phyloP scores from a whole-genome alignment of 1,140 invertebrate genomes.

The Brachionus koreanus region DNA sequence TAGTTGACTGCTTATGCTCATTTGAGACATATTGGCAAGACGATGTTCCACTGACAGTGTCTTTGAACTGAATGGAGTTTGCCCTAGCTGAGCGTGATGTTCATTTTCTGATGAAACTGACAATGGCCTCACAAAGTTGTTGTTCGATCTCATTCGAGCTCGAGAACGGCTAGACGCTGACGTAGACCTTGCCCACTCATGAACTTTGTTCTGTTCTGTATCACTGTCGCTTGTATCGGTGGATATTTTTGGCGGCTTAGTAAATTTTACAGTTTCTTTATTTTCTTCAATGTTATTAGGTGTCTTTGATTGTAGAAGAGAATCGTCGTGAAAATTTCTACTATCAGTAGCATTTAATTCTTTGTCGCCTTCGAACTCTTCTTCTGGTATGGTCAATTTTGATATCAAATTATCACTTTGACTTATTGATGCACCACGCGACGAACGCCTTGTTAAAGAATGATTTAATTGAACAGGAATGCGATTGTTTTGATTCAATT shows the following conservation, averaged over 20 bases:
- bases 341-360: not conserved
- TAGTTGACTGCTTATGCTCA: constrained; percentile 29
- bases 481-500: not conserved
- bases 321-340: not conserved
- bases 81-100: not conserved
- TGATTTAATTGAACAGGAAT: not conserved
- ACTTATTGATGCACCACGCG: not conserved
- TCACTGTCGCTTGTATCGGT: constrained; percentile 13
- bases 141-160: not conserved
- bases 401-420: constrained; percentile 1
- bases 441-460: not conserved
- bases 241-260: not conserved
- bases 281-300: not conserved
- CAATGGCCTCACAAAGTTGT: not conserved
- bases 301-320: not conserved
- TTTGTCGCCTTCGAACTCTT: not conserved
- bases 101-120: constrained; percentile 4
- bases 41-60: constrained; percentile 35
- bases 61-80: not conserved
- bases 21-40: constrained; percentile 28
- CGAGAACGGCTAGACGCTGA: not conserved
- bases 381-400: constrained; percentile 21
- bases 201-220: not conserved
- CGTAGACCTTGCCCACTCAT: not conserved
- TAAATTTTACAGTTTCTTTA: not conserved